Base-by-base conservation (phyloP, 2,888 invertebrate species). In the Deilephila elpenor region DNA sequence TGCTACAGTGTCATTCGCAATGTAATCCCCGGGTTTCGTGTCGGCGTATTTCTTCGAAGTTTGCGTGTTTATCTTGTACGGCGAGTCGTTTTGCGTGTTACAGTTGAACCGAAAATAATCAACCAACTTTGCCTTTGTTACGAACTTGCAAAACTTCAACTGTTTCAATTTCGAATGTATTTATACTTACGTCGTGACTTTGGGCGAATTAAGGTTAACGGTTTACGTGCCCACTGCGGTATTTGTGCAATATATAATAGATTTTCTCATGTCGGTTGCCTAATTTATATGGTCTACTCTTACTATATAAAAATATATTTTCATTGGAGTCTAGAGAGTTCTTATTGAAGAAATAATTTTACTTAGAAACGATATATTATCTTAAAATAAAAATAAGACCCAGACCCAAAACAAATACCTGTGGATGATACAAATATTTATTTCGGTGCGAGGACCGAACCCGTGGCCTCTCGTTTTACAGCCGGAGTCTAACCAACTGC, bases 61-160 rank as follows among this genome's bases (percentile, higher is more conserved):
- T 91, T 75, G 91, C 91, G 88, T 92, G 91, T 90, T 89, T 88
- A 85, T 90, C 88, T 89, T 89, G 88, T 89, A 88, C 79, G 82
- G 87, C 84, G 85, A 89, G 85, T 86, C 84, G 88, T 89, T 90
- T 92, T 82, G 91, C 90, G 87, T 92, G 91, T 87, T 89, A 82
- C 83, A 78, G 84, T 88, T 87, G 84, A 87, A 87, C 86, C 81
- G 84, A 88, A 90, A 90, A 90, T 91, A 92, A 92, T 91, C 88
- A 89, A 85, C 84, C 78, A 88, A 90, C 81, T 89, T 90, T 79
- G 83, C 80, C 85, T 86, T 88, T 87, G 85, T 86, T 85, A 74
- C 79, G 77, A 83, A 84, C 83, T 85, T 79, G 82, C 78, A 73
- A 81, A 87, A 86, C 82, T 86, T 86, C 76, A 76, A 77, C 82